These are phyloP conservation scores for Linyphia triangularis DNA, from an alignment of 2,888 invertebrate genomes.

Conservation along the genomic window DNA sequence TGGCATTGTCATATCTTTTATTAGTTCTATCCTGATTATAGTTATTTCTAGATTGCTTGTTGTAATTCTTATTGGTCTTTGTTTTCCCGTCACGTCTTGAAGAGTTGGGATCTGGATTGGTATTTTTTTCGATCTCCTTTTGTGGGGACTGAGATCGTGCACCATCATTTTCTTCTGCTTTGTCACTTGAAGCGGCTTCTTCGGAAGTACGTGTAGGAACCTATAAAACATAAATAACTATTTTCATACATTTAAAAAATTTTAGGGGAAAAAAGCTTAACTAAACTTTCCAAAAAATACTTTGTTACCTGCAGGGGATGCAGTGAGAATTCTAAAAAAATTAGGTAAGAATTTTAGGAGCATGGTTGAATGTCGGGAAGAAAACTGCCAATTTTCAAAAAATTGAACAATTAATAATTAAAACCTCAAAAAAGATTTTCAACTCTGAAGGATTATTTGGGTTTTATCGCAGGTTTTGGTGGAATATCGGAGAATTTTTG, in stretches of 20 bases:
- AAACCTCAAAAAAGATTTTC: too few relatives aligned
- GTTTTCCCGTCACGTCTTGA: neutral
- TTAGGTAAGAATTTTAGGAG: too few relatives aligned
- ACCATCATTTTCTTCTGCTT: conserved; percentile 10
- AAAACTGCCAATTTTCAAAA: too few relatives aligned
- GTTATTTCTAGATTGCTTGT: conserved; percentile 11
- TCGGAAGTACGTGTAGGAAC: conserved; percentile 17
- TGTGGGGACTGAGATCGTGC: neutral
- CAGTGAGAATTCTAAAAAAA: too few relatives aligned
- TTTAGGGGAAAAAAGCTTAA: neutral
- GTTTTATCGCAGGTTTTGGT: too few relatives aligned
- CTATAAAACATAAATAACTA: neutral
- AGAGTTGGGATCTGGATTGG: neutral
- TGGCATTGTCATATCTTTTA: neutral
- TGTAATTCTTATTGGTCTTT: neutral
- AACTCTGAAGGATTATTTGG: too few relatives aligned
- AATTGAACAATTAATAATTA: too few relatives aligned
- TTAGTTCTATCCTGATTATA: neutral
- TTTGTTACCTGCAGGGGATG: too few relatives aligned
- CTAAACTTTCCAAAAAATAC: neutral
- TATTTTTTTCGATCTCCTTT: neutral
- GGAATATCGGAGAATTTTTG: too few relatives aligned
- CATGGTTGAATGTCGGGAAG: too few relatives aligned
- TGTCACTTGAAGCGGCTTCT: neutral
- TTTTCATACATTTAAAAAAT: neutral